phyloP scores from a whole-genome alignment of 2,797 vertebrate genomes.

The Vipera ursinii region DNA sequence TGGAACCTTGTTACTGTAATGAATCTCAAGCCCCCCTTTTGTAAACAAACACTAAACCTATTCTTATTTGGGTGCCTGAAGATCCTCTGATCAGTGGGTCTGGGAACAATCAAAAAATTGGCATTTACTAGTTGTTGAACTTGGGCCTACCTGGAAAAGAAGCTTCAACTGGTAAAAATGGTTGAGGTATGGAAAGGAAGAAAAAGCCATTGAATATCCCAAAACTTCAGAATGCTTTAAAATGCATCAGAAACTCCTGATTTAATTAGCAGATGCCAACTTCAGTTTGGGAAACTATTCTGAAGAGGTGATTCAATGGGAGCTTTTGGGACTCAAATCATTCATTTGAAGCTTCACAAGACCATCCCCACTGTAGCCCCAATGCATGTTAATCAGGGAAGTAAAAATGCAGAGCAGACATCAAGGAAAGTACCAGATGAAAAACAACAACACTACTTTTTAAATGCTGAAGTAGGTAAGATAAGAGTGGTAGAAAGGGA shows the following conservation, averaged over 20 bases:
- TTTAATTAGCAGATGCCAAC: not conserved
- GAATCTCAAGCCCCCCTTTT: not conserved
- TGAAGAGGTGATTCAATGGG: not conserved
- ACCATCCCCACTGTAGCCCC: not conserved
- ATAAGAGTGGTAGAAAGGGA: not conserved
- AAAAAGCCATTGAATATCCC: not conserved
- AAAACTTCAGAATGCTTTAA: not conserved
- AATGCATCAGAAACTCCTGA: not conserved
- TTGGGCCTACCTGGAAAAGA: not conserved
- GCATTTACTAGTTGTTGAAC: not conserved
- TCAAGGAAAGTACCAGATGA: not conserved
- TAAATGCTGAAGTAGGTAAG: not conserved
- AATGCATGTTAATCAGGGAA: not conserved
- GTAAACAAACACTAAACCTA: not conserved
- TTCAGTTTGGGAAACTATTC: not conserved
- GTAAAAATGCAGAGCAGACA: not conserved
- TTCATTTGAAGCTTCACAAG: not conserved
- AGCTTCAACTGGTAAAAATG: not conserved
- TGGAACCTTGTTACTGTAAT: not conserved
- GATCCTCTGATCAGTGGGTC: not conserved
- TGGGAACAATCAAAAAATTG: not conserved
- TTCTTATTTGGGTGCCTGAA: not conserved
- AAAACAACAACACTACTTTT: not conserved
- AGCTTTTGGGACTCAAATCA: not conserved
- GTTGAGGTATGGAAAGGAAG: not conserved